A percentile compares a stretch with the other conserved stretches of the same genome.
Evolutionary conservation across 2,797 vertebrate species (phyloP).

Genomic region (Enoplosus armatus): DNA sequence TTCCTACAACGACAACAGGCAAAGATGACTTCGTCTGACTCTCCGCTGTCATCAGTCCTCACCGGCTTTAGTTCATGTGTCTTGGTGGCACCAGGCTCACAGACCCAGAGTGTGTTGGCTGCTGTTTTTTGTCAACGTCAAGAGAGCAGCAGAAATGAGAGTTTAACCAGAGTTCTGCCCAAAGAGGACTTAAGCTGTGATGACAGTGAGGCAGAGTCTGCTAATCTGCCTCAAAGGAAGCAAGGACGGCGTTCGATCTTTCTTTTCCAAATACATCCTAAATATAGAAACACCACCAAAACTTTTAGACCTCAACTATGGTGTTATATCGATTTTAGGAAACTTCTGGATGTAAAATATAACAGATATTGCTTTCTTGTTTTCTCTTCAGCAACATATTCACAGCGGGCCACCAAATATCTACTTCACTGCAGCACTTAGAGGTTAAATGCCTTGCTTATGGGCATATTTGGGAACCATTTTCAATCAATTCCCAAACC

Average conservation of each 20-base stretch:
- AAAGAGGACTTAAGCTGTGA: slow-evolving; percentile 37
- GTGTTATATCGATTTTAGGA: background rate
- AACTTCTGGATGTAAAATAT: background rate
- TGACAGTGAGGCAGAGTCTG: slow-evolving; percentile 22
- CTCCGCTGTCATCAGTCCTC: too few species aligned
- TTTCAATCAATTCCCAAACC: slow-evolving; percentile 53
- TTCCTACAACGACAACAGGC: too few species aligned
- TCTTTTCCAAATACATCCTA: slow-evolving; percentile 16
- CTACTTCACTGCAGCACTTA: slow-evolving; percentile 3
- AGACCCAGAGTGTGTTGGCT: too few species aligned
- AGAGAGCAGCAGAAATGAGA: slow-evolving; percentile 29
- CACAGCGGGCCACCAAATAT: background rate
- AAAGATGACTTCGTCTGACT: too few species aligned
- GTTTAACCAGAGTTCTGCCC: slow-evolving; percentile 32
- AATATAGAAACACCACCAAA: slow-evolving; percentile 23
- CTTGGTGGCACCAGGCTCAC: too few species aligned
- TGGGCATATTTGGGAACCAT: slow-evolving; percentile 28
- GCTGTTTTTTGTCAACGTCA: slow-evolving; percentile 12
- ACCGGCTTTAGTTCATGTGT: too few species aligned
- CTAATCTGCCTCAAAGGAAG: slow-evolving; percentile 37
- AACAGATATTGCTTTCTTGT: background rate
- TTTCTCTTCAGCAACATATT: slow-evolving; percentile 6
- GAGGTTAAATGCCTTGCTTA: slow-evolving; percentile 42
- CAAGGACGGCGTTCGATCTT: background rate
- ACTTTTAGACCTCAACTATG: background rate